A percentile compares a stretch with the other conserved stretches of the same genome.
Evolutionary conservation across 1,140 invertebrate species (phyloP).

Genomic region (Penaeus vannamei): DNA sequence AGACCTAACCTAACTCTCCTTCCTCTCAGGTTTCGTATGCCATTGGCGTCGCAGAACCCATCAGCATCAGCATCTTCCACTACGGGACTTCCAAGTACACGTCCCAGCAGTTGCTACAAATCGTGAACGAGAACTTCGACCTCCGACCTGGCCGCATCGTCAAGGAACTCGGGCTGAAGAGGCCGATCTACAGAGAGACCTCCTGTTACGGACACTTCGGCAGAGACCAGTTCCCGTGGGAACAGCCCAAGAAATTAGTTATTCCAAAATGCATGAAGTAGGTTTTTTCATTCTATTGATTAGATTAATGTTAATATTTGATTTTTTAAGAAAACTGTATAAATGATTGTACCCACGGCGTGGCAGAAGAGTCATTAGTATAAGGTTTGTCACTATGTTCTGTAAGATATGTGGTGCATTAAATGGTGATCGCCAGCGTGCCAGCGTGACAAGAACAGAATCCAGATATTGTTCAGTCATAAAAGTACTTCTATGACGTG

Average conservation of each 20-base stretch:
- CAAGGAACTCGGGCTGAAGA: constrained; percentile 93
- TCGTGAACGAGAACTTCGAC: constrained; percentile 98
- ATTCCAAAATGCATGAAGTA: constrained; percentile 71
- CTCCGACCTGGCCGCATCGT: constrained; percentile 97
- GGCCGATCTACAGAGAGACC: constrained; percentile 97
- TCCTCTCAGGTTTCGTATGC: constrained; percentile 90
- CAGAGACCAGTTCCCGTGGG: constrained; percentile 96
- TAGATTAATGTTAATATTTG: too few species aligned
- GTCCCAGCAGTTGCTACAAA: constrained; percentile 90
- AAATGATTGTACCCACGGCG: too few species aligned
- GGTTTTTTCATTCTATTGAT: too few species aligned
- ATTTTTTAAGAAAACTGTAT: too few species aligned
- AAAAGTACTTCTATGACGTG: too few species aligned
- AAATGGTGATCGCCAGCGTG: too few species aligned
- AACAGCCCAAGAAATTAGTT: constrained; percentile 89
- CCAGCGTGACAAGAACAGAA: too few species aligned
- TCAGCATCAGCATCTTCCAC: constrained; percentile 96
- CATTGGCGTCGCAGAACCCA: constrained; percentile 95
- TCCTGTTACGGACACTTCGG: constrained; percentile 99
- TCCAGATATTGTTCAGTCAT: too few species aligned
- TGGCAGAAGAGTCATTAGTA: too few species aligned
- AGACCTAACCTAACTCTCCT: not conserved
- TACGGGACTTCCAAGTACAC: constrained; percentile 94
- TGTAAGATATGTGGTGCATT: too few species aligned
- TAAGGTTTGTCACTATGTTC: too few species aligned